Conservation (phyloP, 2,888 invertebrate species). For the Pristionchus exspectatus region DNA sequence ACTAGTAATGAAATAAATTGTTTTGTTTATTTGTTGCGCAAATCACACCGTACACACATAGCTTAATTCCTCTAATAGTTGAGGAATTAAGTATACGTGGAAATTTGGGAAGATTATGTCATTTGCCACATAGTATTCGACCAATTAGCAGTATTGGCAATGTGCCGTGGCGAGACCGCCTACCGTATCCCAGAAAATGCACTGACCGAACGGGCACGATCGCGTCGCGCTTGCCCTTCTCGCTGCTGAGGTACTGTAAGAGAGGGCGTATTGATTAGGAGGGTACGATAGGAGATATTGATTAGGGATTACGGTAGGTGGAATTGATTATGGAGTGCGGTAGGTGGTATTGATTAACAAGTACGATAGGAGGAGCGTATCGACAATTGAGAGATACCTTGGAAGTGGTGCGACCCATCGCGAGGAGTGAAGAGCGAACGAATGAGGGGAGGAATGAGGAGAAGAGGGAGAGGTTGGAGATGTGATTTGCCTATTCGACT, state of each 20-base stretch:
- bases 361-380: neutral
- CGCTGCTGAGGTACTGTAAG: slow-evolving; percentile 43
- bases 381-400: neutral
- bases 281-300: neutral
- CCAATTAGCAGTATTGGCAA: no score
- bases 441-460: slow-evolving; percentile 25
- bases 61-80: no score
- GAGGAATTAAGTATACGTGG: no score
- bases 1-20: no score
- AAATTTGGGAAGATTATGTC: no score
- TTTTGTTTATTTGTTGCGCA: no score
- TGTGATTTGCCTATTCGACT: neutral
- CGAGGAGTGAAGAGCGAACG: neutral
- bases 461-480: neutral
- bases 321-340: neutral
- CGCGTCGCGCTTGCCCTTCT: slow-evolving; percentile 39
- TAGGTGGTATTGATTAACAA: neutral
- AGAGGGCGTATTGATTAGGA: neutral
- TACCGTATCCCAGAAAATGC: no score
- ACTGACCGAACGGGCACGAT: slow-evolving; percentile 42
- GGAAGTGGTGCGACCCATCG: slow-evolving; percentile 49
- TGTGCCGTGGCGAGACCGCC: no score
- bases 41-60: no score
- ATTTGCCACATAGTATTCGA: no score
- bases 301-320: neutral